A percentile compares a stretch with the other conserved stretches of the same genome.
Conservation (phyloP, 2,113 vertebrate genomes). For the Marmota flaviventris region DNA sequence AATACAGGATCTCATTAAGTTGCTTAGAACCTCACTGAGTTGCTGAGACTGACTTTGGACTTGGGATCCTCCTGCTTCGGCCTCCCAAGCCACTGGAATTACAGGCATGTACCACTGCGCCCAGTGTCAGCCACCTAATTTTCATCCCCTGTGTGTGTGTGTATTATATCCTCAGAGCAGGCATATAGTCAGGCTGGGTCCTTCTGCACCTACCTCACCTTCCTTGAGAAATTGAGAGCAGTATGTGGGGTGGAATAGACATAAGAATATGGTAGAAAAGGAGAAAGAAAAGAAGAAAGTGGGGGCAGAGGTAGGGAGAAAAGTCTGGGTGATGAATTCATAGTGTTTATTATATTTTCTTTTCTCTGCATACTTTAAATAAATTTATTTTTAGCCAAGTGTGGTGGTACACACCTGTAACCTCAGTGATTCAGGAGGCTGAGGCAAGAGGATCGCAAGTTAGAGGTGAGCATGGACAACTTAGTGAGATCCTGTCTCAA, state of each 20-base stretch:
- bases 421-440: too few relatives aligned
- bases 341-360: neutral
- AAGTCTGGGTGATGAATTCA: neutral
- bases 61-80: too few relatives aligned
- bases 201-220: neutral
- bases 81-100: too few relatives aligned
- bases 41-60: too few relatives aligned
- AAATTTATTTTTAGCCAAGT: neutral
- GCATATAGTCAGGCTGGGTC: neutral
- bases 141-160: neutral
- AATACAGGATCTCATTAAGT: too few relatives aligned
- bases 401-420: too few relatives aligned
- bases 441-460: too few relatives aligned
- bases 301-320: neutral
- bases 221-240: neutral
- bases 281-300: neutral
- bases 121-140: neutral
- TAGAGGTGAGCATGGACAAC: too few relatives aligned
- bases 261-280: neutral
- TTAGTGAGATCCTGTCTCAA: too few relatives aligned
- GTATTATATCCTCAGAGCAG: neutral
- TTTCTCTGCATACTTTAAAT: conserved; percentile 45
- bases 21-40: too few relatives aligned
- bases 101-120: too few relatives aligned
- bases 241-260: neutral